Conservation (phyloP, 2,888 invertebrate genomes). For the Leptinotarsa tumamoca region DNA sequence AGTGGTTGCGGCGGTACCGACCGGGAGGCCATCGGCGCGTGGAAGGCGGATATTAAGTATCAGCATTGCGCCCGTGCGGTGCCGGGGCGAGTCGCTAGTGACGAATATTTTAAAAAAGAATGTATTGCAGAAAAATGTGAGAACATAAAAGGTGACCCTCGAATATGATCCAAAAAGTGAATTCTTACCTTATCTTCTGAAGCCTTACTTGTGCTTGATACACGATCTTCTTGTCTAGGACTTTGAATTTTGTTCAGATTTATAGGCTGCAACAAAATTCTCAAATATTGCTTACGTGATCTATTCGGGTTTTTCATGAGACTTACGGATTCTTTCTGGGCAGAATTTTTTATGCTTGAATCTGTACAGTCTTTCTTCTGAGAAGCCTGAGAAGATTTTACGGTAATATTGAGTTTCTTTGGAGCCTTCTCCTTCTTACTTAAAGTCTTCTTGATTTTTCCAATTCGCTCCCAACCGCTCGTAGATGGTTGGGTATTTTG, state of each 20-base stretch:
- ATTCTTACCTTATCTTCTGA: background rate
- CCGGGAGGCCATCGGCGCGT: no score
- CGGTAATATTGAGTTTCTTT: conserved; percentile 44
- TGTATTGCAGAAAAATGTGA: no score
- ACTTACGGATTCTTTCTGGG: conserved; percentile 2
- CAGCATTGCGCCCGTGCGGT: no score
- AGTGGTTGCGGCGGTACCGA: no score
- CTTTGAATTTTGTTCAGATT: background rate
- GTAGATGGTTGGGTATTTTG: conserved; percentile 23
- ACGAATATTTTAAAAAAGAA: no score
- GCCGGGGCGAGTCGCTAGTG: no score
- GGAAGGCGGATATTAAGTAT: no score
- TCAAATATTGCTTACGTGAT: conserved; percentile 5
- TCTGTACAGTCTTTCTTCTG: conserved; percentile 5
- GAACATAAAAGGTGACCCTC: no score
- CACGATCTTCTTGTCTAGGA: background rate
- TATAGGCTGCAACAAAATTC: conserved; percentile 28
- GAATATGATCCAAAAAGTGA: no score
- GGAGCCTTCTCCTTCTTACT: conserved; percentile 41
- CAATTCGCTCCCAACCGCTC: conserved; percentile 52
- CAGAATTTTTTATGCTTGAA: background rate
- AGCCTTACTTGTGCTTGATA: background rate
- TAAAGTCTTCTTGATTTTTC: conserved; percentile 50
- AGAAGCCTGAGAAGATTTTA: conserved; percentile 30
- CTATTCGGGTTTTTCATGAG: background rate